Evolutionary conservation across 2,888 invertebrate species (phyloP), one percentile per base, ranked within the genome.

Genomic region (Morinoia aosen): DNA sequence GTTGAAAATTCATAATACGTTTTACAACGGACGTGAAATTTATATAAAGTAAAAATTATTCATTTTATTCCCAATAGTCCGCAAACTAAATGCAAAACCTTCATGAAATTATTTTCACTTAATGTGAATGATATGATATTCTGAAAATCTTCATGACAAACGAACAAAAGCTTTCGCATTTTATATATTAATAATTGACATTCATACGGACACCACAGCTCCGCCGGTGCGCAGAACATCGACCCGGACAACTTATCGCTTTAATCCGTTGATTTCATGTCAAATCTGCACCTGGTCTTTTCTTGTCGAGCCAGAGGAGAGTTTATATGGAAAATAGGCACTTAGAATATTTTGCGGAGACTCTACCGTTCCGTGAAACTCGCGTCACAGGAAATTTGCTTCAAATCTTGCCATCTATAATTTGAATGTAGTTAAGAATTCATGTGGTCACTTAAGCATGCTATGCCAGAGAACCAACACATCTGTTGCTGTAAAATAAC

Each of bases 201-300:
- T 33, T 39, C 57, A 16, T 93, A 19, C 56, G 93, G n/a, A 33
- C 57, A 57, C 93, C 1, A 19, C 12, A 56, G 16, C 33, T 93
- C 57, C 76, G 1, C 76, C 25, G 76, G 76, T 33, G 33, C 33
- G 76, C 57, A 12, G 16, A 93, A 7, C 48, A 93, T 93, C 93
- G 93, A 93, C 33, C 93, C 56, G 90, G 33, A 56, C 93, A 93
- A 93, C 93, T 93, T 93, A n/a, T 48, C 93, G 93, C 57, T 93
- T 93, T 57, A 48, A 93, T 57, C 11, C 93, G n/a, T 48, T 93
- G 93, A 93, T 93, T 93, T 93, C 48, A 93, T 93, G 57, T 57
- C 93, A 57, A 93, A 57, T 93, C 93, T 56, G 58, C 19, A 93
- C 93, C 93, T 57, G 25, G 90, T 48, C 56, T 12, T 93, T 57